phyloP scores from a whole-genome alignment of 2,113 vertebrate species.

The Mus pahari region DNA sequence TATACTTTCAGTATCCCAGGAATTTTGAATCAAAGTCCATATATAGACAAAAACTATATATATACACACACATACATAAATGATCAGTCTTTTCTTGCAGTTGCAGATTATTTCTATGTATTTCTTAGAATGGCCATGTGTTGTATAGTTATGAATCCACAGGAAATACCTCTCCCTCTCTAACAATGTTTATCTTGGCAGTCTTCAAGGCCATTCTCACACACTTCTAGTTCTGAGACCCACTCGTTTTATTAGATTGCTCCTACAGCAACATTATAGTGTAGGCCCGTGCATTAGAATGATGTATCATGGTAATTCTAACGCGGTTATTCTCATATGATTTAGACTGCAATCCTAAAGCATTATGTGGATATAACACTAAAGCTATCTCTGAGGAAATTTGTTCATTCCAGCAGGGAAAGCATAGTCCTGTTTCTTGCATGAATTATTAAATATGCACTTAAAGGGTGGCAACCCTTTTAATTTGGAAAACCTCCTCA shows the following conservation, averaged over 20 bases:
- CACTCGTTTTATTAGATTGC: conserved; percentile 73
- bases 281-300: conserved; percentile 64
- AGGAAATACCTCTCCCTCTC: conserved; percentile 44
- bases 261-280: conserved; percentile 49
- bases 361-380: conserved; percentile 62
- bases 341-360: conserved; percentile 76
- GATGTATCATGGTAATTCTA: conserved; percentile 63
- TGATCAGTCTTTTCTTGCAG: background rate
- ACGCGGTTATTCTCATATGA: conserved; percentile 67
- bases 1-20: background rate
- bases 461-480: conserved; percentile 71
- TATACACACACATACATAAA: background rate
- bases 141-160: background rate
- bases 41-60: background rate
- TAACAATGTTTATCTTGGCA: background rate
- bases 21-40: conserved; percentile 4
- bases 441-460: conserved; percentile 79
- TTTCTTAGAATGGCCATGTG: background rate
- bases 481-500: conserved; percentile 67
- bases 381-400: conserved; percentile 69
- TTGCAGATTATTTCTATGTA: conserved; percentile 29
- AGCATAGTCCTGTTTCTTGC: conserved; percentile 32
- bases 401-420: conserved; percentile 65
- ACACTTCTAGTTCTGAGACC: conserved; percentile 54
- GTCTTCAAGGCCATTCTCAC: background rate